phyloP scores from a whole-genome alignment of 2,113 vertebrate genomes.

The Thymallus thymallus region DNA sequence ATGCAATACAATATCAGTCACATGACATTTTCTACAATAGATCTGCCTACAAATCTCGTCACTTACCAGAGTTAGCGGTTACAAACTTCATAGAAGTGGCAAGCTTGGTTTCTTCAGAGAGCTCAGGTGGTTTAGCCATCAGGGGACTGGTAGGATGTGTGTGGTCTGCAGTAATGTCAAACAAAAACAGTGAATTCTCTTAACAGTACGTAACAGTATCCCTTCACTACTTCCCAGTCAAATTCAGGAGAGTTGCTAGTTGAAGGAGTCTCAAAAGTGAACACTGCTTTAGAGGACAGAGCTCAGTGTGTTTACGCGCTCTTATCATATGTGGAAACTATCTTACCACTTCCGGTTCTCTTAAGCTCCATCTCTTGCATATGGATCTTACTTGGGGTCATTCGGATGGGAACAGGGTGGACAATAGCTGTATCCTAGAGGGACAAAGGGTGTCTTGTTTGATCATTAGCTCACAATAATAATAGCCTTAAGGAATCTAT shows the following conservation, averaged over 20 bases:
- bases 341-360: slow-evolving; percentile 90
- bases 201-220: no score
- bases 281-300: not conserved
- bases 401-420: slow-evolving; percentile 96
- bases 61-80: slow-evolving; percentile 86
- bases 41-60: no score
- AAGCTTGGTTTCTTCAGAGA: slow-evolving; percentile 89
- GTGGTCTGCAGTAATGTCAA: slow-evolving; percentile 76
- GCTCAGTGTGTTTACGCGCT: not conserved
- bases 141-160: slow-evolving; percentile 92
- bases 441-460: not conserved
- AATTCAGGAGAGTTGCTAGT: not conserved
- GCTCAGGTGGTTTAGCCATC: slow-evolving; percentile 86
- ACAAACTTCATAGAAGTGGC: slow-evolving; percentile 89
- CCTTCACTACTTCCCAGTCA: not conserved
- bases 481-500: no score
- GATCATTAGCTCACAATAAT: not conserved
- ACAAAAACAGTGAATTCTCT: no score
- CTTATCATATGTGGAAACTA: not conserved
- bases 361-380: slow-evolving; percentile 99
- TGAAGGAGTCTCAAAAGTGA: not conserved
- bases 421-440: slow-evolving; percentile 96
- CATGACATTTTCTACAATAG: no score
- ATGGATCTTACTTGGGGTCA: slow-evolving; percentile 99
- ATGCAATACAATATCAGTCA: no score